These are phyloP conservation scores for Clarias pachynema DNA, from an alignment of 2,797 vertebrate genomes.

Conservation along the genomic window DNA sequence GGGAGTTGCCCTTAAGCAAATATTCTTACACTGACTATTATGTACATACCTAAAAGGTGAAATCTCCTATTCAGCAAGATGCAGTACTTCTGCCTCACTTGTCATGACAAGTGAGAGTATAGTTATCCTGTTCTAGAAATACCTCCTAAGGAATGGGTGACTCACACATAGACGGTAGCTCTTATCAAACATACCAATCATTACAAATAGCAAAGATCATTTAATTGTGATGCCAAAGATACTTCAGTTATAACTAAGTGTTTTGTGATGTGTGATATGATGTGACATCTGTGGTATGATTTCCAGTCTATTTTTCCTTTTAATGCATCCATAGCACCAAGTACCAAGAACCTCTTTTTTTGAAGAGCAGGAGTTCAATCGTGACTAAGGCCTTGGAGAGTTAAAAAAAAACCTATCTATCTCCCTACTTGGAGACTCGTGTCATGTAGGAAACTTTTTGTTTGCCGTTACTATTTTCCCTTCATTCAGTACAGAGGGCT, in stretches of 20 bases:
- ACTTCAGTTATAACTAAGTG: background rate
- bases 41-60: conserved; percentile 57
- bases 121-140: conserved; percentile 38
- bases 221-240: conserved; percentile 31
- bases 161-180: conserved; percentile 33
- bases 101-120: conserved; percentile 60
- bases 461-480: background rate
- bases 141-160: conserved; percentile 29
- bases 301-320: background rate
- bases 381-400: too few relatives aligned
- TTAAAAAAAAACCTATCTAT: background rate
- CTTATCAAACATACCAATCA: conserved; percentile 49
- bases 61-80: conserved; percentile 45
- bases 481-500: conserved; percentile 2
- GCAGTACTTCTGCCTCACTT: conserved; percentile 42
- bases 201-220: conserved; percentile 37
- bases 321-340: background rate
- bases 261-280: conserved; percentile 8
- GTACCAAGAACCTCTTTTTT: background rate
- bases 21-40: conserved; percentile 59
- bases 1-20: conserved; percentile 56
- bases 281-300: background rate
- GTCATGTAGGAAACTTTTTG: background rate
- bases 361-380: background rate
- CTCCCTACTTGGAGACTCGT: background rate